These are phyloP conservation scores for Cherax destructor DNA, from an alignment of 1,140 invertebrate species.

Conservation along the genomic window DNA sequence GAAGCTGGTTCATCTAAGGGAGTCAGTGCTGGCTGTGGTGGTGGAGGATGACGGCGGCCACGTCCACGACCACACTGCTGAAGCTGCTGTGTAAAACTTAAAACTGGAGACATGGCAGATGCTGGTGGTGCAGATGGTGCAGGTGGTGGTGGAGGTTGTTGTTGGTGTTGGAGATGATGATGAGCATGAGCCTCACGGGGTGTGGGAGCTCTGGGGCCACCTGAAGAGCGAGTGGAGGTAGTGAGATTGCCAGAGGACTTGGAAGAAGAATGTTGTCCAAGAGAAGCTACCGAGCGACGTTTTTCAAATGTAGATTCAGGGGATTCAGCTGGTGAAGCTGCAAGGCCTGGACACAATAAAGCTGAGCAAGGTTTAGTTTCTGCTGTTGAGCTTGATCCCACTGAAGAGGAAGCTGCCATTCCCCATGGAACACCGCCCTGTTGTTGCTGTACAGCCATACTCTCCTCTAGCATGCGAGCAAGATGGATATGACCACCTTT, in stretches of 20 bases:
- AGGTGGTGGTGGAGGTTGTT: slow-evolving; percentile 46
- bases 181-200: slow-evolving; percentile 55
- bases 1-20: slow-evolving; percentile 85
- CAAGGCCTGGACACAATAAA: slow-evolving; percentile 77
- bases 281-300: slow-evolving; percentile 83
- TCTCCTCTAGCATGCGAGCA: slow-evolving; percentile 80
- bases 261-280: slow-evolving; percentile 84
- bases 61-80: slow-evolving; percentile 79
- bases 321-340: slow-evolving; percentile 77
- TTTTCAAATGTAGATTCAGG: slow-evolving; percentile 82
- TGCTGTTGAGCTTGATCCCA: slow-evolving; percentile 79
- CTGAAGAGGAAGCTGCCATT: slow-evolving; percentile 72
- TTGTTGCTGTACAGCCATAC: slow-evolving; percentile 54
- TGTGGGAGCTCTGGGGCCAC: slow-evolving; percentile 75
- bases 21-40: slow-evolving; percentile 75
- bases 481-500: slow-evolving; percentile 87
- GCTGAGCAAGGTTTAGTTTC: slow-evolving; percentile 84
- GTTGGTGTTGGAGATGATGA: slow-evolving; percentile 44
- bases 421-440: slow-evolving; percentile 39
- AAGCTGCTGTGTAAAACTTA: slow-evolving; percentile 86
- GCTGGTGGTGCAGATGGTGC: slow-evolving; percentile 74
- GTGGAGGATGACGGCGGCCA: slow-evolving; percentile 68
- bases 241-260: slow-evolving; percentile 85
- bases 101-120: slow-evolving; percentile 72
- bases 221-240: slow-evolving; percentile 77